Evolutionary conservation across 92 coral and sea anemone species (phyloP), one percentile per base, ranked within the genome.

Genomic region (Blastomussa wellsi): DNA sequence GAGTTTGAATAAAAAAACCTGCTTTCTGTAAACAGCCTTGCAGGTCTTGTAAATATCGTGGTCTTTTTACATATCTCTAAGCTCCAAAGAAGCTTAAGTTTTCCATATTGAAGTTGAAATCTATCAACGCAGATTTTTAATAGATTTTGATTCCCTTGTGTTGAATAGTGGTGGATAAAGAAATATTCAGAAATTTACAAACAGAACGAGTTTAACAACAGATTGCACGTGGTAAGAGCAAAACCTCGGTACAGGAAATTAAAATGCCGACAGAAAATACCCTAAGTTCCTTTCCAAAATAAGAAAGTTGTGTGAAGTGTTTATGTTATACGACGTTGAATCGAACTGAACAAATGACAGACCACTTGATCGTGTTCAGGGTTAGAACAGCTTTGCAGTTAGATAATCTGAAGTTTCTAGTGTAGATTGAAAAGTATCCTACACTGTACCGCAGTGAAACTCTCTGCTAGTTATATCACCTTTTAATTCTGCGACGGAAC

Each of bases 71-170:
- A 70, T 24, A 20, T 38, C 35, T 17, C 35, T 70, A 9, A 38
- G 75, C 75, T 70, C 24, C 16, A 36, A 62, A 26, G 11, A 57
- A 5, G 74, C 74, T 70, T 69, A 69, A 69, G 74, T 70, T 70
- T 9, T 35, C 10, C 44, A 16, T n/a, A 62, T 1, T 26, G 6
- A 33, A 70, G 47, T 36, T 70, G 44, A 70, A 70, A 70, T 70
- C 44, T 6, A 70, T 70, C 26, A 70, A 13, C 26, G 0, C n/a
- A 35, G 44, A 33, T 17, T 35, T 28, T 37, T 19, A 1, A 16
- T 8, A 4, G 9, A 10, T 4, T n/a, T n/a, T 11, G 28, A 69
- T 5, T 42, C 33, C 26, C 41, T 69, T 15, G n/a, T 2, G 5
- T 36, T 68, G 24, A 33, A 9, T 62, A 12, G 12, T 72, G 49